Base-by-base conservation (phyloP, 2,113 vertebrate genomes). In the Ptilorrhoa leucosticta region DNA sequence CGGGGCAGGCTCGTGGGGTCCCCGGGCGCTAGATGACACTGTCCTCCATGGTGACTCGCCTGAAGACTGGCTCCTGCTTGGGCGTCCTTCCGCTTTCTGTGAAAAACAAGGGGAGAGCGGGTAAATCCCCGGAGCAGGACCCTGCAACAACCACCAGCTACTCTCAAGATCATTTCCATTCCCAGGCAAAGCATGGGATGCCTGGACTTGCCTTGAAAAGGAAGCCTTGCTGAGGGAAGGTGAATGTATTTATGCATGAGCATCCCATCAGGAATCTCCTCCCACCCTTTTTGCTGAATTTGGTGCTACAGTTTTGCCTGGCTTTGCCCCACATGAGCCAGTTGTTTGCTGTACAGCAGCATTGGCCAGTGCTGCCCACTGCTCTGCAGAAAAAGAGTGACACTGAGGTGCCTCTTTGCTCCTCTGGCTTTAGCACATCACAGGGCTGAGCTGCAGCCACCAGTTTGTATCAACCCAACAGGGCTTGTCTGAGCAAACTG, bases 21-120 rank as follows among this genome's bases (percentile, higher is more conserved):
- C 63, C 76, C 9, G 6, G 83, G 68, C 0, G 1, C 79, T 97
- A 97, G 92, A 97, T 97, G 88, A 97, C 96, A 75, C 96, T 97
- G 90, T 97, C 96, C 80, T 97, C 96, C 96, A 97, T 97, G 65
- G 96, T 94, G 51, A 97, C 96, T 71, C 96, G 33, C 71, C 96
- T 96, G 86, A 97, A 97, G 90, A 96, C 94, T 0, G 96, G 93
- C 61, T 97, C 96, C 92, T 97, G 96, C 72, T 97, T 96, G 40
- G 94, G 96, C 0, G 61, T 95, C 73, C 96, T 90, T 64, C 53
- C 31, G 2, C 92, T 77, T 75, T 96, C 96, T 97, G 96, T 83
- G 80, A 39, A 93, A 82, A 96, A 89, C 61, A 96, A 97, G 48
- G 63, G 51, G 27, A 96, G 21, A 92, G 10, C 23, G 65, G 58